phyloP scores from a whole-genome alignment of 2,797 vertebrate genomes.

The Acomys russatus region DNA sequence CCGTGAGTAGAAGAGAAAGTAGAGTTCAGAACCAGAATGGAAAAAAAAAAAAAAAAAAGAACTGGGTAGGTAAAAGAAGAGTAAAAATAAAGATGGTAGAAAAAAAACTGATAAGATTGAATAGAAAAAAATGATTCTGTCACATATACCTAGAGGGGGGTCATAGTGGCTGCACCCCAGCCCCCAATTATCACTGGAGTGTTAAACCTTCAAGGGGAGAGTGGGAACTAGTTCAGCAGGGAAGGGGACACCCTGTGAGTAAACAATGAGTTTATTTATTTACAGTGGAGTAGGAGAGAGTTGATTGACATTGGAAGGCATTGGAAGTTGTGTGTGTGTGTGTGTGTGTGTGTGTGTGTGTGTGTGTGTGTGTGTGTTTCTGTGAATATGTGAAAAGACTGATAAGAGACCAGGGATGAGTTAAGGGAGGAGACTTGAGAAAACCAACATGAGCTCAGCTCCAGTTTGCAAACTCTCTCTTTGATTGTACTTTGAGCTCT shows the following conservation, averaged over 20 bases:
- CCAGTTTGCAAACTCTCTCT: conserved; percentile 44
- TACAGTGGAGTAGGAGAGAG: not conserved
- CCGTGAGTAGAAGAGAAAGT: not conserved
- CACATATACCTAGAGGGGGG: not conserved
- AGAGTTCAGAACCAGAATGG: not conserved
- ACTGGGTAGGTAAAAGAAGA: not conserved
- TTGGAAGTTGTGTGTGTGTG: not conserved
- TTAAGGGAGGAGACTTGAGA: conserved; percentile 6
- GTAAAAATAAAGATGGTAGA: not conserved
- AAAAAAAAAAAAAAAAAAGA: not conserved
- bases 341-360: not conserved
- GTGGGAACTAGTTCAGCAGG: fast-evolving
- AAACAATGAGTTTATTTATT: not conserved
- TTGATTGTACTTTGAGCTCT: conserved; percentile 52
- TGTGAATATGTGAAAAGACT: not conserved
- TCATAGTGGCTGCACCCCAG: fast-evolving
- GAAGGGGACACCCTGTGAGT: not conserved
- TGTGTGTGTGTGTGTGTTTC: not conserved
- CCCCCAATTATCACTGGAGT: not conserved
- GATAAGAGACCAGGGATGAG: not conserved
- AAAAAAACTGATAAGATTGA: not conserved
- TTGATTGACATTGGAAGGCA: not conserved
- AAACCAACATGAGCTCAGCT: not conserved
- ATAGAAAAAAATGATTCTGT: not conserved
- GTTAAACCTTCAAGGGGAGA: not conserved